Conservation (phyloP, 2,113 vertebrate genomes). For the Salvelinus sp. region DNA sequence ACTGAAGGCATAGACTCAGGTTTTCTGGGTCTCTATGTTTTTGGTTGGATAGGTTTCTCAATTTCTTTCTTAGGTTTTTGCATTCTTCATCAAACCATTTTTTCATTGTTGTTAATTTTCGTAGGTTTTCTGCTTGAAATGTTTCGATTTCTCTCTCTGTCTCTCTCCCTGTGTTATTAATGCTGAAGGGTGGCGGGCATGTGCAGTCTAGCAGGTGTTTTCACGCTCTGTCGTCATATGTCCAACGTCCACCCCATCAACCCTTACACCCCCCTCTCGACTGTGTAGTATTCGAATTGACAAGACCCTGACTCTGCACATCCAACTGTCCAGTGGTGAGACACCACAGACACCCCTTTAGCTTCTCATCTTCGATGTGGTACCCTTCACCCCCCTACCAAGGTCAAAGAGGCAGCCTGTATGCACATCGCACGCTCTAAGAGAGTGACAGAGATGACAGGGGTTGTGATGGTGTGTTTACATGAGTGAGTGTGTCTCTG, state of each 20-base stretch:
- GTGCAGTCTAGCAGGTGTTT: slow-evolving; percentile 53
- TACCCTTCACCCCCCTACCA: not conserved
- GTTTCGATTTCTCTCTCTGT: not conserved
- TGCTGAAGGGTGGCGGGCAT: slow-evolving; percentile 29
- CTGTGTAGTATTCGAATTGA: not conserved
- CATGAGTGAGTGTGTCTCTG: not conserved
- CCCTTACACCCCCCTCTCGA: no score
- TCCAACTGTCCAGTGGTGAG: slow-evolving; percentile 8
- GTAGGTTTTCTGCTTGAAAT: no score
- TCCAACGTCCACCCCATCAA: not conserved
- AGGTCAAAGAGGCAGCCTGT: slow-evolving; percentile 19
- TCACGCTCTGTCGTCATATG: slow-evolving; percentile 30
- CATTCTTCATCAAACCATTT: no score
- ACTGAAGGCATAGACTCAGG: no score
- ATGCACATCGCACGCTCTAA: not conserved
- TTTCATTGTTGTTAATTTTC: no score
- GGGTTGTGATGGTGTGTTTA: not conserved
- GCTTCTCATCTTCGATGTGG: not conserved
- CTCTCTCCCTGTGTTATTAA: slow-evolving; percentile 21
- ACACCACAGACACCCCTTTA: not conserved
- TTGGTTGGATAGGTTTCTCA: no score
- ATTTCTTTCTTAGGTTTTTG: no score
- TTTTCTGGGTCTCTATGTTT: no score
- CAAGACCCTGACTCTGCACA: not conserved
- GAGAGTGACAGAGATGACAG: slow-evolving; percentile 24